Evolutionary conservation across 2,797 vertebrate genomes (phyloP), one percentile per base, ranked within the genome.

Genomic region (Muraenolepis orangiensis): DNA sequence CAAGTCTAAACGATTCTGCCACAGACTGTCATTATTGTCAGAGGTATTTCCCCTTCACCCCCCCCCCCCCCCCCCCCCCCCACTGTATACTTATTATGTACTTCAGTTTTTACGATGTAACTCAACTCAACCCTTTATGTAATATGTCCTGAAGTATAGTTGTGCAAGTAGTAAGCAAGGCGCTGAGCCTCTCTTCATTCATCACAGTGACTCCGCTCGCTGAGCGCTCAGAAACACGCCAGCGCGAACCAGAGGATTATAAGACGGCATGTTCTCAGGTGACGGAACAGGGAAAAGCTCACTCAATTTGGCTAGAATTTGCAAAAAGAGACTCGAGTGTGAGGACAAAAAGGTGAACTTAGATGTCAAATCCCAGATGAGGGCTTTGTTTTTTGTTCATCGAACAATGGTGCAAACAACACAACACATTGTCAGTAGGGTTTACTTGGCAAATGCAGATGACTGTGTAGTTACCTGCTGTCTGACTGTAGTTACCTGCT

Each of bases 211-310:
- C 5, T 72, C 36, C 71, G 72, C 71, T 75, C 80, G 73, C 29
- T 3, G 10, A 57, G 71, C 80, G 74, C 81, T 23, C 66, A 83
- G 71, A 83, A 66, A 69, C 73, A 57, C 29, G 12, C 79, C 28
- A 36, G 16, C 57, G 14, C 31, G 69, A 7, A 74, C 72, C 76
- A 40, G 28, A n/a, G 31, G 66, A 87, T n/a, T 88, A 91, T 90
- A 87, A 89, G 78, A 77, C 66, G 46, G 0, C 31, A 34, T 73
- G 77, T 80, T 80, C 61, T 66, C 4, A 80, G 70, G 80, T 80
- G 81, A 78, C 80, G 70, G 74, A 87, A 84, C 82, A 71, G 82
- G 85, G 90, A 89, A 85, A 75, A 46, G 78, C 71, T 83, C 67
- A n/a, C 78, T 83, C 74, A 36, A 66, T 67, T 11, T 31, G 28